Evolutionary conservation across 2,113 vertebrate genomes (phyloP), one percentile per base, ranked within the genome.

Genomic region (Heterotis niloticus): DNA sequence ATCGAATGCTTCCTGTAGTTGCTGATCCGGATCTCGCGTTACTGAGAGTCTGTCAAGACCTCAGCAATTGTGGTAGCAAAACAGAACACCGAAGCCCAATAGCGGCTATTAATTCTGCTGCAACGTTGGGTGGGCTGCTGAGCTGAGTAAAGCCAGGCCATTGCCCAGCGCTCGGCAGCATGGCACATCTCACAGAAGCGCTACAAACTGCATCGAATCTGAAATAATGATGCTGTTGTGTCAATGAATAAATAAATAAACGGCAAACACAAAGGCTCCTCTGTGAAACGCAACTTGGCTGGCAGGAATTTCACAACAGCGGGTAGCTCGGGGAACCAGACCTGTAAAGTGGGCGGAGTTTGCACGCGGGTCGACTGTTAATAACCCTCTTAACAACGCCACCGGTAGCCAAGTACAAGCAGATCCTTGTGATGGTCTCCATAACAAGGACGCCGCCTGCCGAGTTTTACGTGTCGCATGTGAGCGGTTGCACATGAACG

Each of bases 171-270:
- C 23, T 14, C 69, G 23, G 57, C 23, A 57, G 57, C 23, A 17
- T 74, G 68, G 77, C 84, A 82, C 84, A 85, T 34, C 44, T 67
- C 24, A n/a, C 81, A 51, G 28, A 81, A 80, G 79, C 85, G 83
- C 89, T 88, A 93, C 91, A 91, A 17, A 23, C 11, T 66, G 11
- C 29, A 34, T 85, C 85, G 82, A 88, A 88, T 88, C 87, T 77
- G 78, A 77, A 75, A 84, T 90, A 91, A 89, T 88, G 82, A 83
- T 78, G 11, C 68, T 23, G 78, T 83, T 82, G 83, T 90, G 84
- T 26, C 67, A 71, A 57, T 56, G 76, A 82, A 72, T 69, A 44
- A 57, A 60, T 54, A 79, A 73, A 59, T 68, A 60, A 78, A 79
- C 66, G 69, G 26, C 54, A 79, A 75, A 60, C 68, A 91, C 89